Conservation (phyloP, 1,140 invertebrate genomes). For the Drosophila truncata region DNA sequence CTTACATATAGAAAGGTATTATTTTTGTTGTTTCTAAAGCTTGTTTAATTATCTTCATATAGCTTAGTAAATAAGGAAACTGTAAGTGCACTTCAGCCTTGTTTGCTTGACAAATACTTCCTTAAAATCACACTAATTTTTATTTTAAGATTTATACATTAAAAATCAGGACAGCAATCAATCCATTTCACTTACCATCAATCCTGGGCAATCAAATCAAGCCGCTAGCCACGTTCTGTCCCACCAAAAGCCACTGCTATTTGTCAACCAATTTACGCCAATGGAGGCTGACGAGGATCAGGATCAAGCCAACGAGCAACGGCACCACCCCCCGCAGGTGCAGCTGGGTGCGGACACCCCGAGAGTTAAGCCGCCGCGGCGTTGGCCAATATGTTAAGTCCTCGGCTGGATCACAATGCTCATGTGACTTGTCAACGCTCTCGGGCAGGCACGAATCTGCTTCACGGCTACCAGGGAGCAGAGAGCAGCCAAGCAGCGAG, state of each 20-base stretch:
- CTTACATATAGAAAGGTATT: background rate
- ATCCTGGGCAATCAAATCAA: background rate
- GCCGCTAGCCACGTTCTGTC: background rate
- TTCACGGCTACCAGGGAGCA: conserved; percentile 64
- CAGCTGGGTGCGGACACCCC: conserved; percentile 9
- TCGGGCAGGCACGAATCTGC: conserved; percentile 63
- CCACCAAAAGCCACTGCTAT: conserved; percentile 14
- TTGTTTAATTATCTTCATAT: background rate
- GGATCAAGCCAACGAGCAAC: background rate
- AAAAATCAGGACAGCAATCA: background rate
- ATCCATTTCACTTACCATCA: conserved; percentile 3
- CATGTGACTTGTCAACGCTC: conserved; percentile 77
- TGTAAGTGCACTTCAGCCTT: background rate
- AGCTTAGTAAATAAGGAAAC: background rate
- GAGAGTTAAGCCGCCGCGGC: conserved; percentile 2
- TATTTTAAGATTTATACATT: background rate
- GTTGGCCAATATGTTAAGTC: conserved; percentile 61
- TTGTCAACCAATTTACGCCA: conserved; percentile 49
- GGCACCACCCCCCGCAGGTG: conserved; percentile 22
- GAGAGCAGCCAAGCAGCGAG: conserved; percentile 15
- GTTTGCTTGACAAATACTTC: background rate
- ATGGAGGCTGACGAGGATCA: conserved; percentile 8
- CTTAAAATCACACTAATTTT: background rate
- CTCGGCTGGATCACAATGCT: conserved; percentile 62
- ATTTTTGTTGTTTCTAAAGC: background rate